phyloP scores from a whole-genome alignment of 2,888 invertebrate genomes.

The Lasioglossum marginatum region DNA sequence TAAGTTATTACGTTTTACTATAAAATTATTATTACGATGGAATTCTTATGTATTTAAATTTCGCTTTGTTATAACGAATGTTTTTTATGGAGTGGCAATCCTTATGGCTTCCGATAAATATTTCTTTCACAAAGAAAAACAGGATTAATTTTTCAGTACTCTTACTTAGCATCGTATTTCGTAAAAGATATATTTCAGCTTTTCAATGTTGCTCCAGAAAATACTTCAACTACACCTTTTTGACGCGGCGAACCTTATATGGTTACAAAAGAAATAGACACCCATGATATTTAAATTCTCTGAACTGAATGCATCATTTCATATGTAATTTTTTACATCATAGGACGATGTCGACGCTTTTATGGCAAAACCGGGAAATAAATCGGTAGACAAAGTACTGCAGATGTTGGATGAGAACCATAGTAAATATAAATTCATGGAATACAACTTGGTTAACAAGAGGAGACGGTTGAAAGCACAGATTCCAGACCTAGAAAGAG shows the following conservation, averaged over 20 bases:
- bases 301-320: neutral
- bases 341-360: conserved; percentile 98
- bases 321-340: conserved; percentile 19
- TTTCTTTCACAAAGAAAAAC: conserved; percentile 9
- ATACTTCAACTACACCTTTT: neutral
- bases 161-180: neutral
- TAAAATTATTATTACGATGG: neutral
- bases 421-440: conserved; percentile 99
- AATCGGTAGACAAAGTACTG: conserved; percentile 93
- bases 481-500: conserved; percentile 97
- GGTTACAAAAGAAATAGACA: conserved; percentile 65
- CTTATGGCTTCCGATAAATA: conserved; percentile 36
- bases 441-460: conserved; percentile 94
- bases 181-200: neutral
- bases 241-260: conserved; percentile 71
- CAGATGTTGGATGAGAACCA: conserved; percentile 96
- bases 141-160: neutral
- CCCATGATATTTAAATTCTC: conserved; percentile 4
- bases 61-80: conserved; percentile 17
- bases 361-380: conserved; percentile 94
- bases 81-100: conserved; percentile 36
- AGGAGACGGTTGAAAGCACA: conserved; percentile 94
- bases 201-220: neutral
- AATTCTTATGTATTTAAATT: conserved; percentile 9
- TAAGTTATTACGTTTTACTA: conserved; percentile 84